Conservation (phyloP, 1,140 invertebrate species). For the Drosophila grimshawi region DNA sequence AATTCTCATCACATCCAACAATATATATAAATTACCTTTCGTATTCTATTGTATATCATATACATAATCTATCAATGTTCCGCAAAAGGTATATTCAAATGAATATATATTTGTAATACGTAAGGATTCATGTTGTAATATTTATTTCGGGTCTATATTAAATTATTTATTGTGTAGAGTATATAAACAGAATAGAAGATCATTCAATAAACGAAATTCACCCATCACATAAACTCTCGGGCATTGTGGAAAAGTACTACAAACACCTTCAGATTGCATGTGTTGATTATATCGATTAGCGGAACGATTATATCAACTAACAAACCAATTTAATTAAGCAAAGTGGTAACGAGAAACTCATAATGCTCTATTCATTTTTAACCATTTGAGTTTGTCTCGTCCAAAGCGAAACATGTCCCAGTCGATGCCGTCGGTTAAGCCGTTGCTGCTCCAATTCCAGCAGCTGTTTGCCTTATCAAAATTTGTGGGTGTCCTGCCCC, state of each 20-base stretch:
- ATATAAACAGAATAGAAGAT: conserved; percentile 21
- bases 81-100: background rate
- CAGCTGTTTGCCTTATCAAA: conserved; percentile 74
- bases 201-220: conserved; percentile 29
- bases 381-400: conserved; percentile 41
- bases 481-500: conserved; percentile 68
- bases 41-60: conserved; percentile 1
- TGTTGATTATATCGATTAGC: conserved; percentile 68
- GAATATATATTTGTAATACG: background rate
- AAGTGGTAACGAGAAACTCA: conserved; percentile 46
- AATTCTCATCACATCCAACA: conserved; percentile 16
- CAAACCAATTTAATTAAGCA: conserved; percentile 62
- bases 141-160: conserved; percentile 15
- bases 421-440: conserved; percentile 52
- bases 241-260: conserved; percentile 6
- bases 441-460: conserved; percentile 70
- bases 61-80: background rate
- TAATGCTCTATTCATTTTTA: background rate
- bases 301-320: conserved; percentile 27
- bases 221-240: conserved; percentile 8
- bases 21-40: background rate
- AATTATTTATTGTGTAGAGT: conserved; percentile 31
- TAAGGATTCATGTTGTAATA: conserved; percentile 2
- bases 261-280: conserved; percentile 34
- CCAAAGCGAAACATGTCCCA: conserved; percentile 51